Conservation (phyloP, 30 jellyfish, hydroid and myxozoan genomes). For the Turritopsis rubra region DNA sequence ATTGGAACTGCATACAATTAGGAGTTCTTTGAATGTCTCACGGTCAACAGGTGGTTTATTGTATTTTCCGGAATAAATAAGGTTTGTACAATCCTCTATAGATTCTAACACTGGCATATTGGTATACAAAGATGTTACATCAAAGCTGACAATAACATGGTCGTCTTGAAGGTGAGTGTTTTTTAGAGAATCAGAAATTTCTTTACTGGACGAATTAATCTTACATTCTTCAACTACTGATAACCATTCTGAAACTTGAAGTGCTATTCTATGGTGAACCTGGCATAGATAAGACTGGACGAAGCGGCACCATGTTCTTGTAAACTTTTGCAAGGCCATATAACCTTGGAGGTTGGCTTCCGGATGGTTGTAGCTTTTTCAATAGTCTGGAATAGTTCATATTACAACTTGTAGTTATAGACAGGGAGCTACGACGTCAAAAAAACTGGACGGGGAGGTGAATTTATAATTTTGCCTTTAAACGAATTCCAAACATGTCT, state of each 20-base stretch:
- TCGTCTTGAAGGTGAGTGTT: neutral
- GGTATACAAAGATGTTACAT: neutral
- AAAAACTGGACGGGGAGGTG: no score
- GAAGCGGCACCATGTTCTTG: neutral
- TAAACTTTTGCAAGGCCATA: neutral
- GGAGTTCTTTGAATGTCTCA: neutral
- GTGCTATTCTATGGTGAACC: neutral
- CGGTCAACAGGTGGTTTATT: neutral
- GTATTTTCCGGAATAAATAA: neutral
- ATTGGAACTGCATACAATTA: neutral
- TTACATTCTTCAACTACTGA: neutral
- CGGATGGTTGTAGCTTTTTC: neutral
- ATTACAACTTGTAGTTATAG: no score
- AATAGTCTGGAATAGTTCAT: no score
- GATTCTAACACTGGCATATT: neutral
- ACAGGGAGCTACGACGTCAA: no score
- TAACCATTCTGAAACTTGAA: neutral
- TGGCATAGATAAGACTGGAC: neutral
- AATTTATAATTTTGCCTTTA: no score
- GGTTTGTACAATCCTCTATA: neutral
- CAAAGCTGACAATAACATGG: neutral
- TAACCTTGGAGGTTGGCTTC: neutral
- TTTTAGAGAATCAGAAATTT: neutral
- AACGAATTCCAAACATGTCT: no score
- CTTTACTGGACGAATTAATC: neutral